Conservation (phyloP, 2,113 vertebrate genomes). For the Oncorhynchus keta region DNA sequence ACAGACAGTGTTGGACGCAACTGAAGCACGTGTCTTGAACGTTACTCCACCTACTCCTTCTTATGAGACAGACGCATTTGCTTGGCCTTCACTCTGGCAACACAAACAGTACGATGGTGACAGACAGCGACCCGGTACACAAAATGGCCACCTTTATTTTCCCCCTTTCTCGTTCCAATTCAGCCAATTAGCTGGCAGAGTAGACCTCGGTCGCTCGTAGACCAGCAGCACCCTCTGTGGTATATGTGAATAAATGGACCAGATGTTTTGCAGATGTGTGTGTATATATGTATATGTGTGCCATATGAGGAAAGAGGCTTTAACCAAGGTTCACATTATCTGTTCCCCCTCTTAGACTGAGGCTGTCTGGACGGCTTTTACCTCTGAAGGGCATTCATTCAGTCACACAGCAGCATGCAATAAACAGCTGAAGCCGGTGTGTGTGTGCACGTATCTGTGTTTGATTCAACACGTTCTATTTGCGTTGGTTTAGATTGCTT, state of each 20-base stretch:
- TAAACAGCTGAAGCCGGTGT: neutral
- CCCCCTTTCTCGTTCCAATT: neutral
- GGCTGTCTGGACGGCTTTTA: neutral
- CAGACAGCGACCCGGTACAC: neutral
- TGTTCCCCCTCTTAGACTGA: neutral
- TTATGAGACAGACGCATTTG: neutral
- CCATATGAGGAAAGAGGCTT: neutral
- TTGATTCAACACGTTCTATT: neutral
- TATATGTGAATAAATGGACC: conserved; percentile 22
- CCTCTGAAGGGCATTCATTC: conserved; percentile 10
- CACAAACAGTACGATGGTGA: neutral
- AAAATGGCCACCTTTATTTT: neutral
- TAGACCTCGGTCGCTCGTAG: conserved; percentile 7
- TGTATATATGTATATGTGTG: no score
- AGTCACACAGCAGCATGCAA: neutral
- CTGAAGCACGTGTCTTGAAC: no score
- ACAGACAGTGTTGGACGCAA: no score
- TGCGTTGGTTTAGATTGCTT: neutral
- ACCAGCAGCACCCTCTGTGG: conserved; percentile 27
- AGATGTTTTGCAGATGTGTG: conserved; percentile 32
- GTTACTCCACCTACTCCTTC: neutral
- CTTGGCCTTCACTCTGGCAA: neutral
- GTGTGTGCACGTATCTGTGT: neutral
- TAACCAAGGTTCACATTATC: conserved; percentile 9
- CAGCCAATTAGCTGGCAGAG: neutral